Evolutionary conservation across 2,113 vertebrate species (phyloP).

Genomic region (Oreochromis aureus): DNA sequence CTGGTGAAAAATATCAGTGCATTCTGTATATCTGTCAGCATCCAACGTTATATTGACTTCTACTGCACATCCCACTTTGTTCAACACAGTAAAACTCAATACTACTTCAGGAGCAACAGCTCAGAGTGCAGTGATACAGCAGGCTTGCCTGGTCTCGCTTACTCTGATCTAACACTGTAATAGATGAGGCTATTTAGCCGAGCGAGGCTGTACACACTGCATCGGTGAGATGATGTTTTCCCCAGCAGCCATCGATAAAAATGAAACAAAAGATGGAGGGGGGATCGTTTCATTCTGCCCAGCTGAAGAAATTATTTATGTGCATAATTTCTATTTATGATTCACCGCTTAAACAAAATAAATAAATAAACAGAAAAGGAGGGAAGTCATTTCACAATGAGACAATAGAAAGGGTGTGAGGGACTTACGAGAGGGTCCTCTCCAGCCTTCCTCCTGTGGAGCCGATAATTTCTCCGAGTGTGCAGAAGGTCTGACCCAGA

Average conservation of each 20-base stretch:
- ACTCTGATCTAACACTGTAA: slow-evolving; percentile 10
- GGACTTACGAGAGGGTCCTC: slow-evolving; percentile 73
- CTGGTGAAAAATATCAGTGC: neutral
- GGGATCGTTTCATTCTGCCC: neutral
- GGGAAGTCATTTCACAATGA: neutral
- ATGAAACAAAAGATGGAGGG: neutral
- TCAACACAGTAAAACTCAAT: neutral
- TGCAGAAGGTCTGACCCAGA: slow-evolving; percentile 78
- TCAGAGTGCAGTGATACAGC: neutral
- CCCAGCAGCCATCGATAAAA: slow-evolving; percentile 10
- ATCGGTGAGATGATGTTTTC: slow-evolving; percentile 11
- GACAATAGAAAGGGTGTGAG: neutral
- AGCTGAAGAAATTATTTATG: slow-evolving; percentile 14
- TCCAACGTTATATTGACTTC: neutral
- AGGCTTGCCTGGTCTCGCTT: neutral
- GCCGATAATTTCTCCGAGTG: slow-evolving; percentile 78
- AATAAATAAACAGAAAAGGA: neutral
- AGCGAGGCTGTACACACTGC: neutral
- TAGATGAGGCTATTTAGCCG: slow-evolving; percentile 7
- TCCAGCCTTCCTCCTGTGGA: slow-evolving; percentile 71
- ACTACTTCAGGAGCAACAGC: neutral
- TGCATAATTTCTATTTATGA: neutral
- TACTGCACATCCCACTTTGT: neutral
- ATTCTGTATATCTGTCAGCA: neutral
- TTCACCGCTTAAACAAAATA: neutral